Conservation (phyloP, 2,113 vertebrate species). For the Alligator sinensis region DNA sequence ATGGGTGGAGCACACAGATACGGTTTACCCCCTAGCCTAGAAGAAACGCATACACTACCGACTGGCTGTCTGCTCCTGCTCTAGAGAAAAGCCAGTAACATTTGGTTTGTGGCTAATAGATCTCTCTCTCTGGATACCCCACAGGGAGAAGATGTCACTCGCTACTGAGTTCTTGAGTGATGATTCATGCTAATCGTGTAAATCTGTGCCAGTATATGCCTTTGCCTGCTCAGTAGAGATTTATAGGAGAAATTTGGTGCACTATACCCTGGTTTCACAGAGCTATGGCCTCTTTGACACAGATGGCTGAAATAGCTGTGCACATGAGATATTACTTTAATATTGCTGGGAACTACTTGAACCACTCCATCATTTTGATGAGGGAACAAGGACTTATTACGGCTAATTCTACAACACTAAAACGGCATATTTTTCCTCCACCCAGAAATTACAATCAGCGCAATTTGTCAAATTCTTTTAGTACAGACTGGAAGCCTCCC, state of each 20-base stretch:
- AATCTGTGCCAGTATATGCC: neutral
- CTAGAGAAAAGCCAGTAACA: neutral
- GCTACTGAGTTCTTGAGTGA: neutral
- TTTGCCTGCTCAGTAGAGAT: neutral
- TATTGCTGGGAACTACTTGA: neutral
- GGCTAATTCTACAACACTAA: neutral
- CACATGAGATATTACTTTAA: neutral
- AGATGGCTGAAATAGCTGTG: neutral
- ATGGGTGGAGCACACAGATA: neutral
- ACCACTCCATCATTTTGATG: neutral
- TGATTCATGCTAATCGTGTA: fast-evolving
- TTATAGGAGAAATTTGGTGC: neutral
- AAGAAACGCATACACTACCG: neutral
- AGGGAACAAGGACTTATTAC: neutral
- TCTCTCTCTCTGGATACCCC: neutral
- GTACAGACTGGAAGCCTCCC: neutral
- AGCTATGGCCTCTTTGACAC: neutral
- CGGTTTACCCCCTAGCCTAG: neutral
- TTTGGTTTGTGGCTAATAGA: neutral
- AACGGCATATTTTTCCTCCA: neutral
- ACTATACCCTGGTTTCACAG: neutral
- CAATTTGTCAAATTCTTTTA: neutral
- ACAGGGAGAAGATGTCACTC: neutral
- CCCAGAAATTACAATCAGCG: neutral
- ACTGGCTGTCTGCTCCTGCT: neutral